Conservation (phyloP, 2,888 invertebrate species). For the Biston stratarius region DNA sequence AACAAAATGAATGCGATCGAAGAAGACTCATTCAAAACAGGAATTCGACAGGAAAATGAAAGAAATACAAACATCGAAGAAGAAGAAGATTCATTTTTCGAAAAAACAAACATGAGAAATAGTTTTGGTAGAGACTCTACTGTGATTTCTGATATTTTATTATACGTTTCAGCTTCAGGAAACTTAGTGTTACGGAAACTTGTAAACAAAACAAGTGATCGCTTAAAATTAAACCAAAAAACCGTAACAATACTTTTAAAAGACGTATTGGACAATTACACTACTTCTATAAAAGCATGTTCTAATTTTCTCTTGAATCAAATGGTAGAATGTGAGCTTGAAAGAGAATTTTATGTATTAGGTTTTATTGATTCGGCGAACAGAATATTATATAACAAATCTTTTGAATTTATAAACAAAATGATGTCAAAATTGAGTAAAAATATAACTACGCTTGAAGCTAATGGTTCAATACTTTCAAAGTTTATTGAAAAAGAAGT, state of each 20-base stretch:
- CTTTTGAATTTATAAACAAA: neutral
- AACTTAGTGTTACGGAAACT: neutral
- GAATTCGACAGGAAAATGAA: neutral
- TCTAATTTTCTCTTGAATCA: neutral
- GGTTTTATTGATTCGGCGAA: conserved; percentile 1
- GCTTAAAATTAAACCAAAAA: neutral
- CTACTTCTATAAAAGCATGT: neutral
- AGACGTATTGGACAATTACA: neutral
- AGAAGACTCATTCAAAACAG: neutral
- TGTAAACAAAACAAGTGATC: neutral
- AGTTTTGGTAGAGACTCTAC: neutral
- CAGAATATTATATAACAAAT: neutral
- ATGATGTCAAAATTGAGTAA: neutral
- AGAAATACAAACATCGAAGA: neutral
- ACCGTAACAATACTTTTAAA: neutral
- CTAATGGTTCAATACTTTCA: neutral
- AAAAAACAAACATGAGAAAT: neutral
- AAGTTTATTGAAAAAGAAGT: neutral
- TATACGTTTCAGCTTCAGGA: neutral
- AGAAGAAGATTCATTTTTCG: neutral
- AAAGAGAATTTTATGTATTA: conserved; percentile 13
- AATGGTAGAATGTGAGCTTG: conserved; percentile 8
- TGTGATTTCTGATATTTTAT: neutral
- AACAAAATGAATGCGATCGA: neutral
- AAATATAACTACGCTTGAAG: neutral